Evolutionary conservation across 1,140 invertebrate genomes (phyloP).

Genomic region (Grapholita molesta): DNA sequence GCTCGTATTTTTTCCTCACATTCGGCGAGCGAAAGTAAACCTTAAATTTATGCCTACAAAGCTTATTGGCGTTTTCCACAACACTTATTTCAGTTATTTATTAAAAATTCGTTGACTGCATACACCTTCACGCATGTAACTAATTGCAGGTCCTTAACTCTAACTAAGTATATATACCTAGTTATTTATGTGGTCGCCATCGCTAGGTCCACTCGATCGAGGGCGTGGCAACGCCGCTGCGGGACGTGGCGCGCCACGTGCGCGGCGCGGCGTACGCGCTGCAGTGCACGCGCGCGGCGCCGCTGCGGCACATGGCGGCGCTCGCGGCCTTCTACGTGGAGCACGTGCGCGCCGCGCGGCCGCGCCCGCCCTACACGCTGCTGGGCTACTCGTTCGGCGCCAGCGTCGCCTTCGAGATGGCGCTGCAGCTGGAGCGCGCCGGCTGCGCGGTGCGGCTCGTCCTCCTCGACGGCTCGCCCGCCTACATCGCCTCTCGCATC

Average conservation of each 20-base stretch:
- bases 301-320: constrained; percentile 84
- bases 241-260: constrained; percentile 84
- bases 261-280: constrained; percentile 91
- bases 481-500: constrained; percentile 91
- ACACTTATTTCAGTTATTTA: no score
- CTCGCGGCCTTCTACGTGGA: constrained; percentile 90
- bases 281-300: constrained; percentile 89
- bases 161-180: no score
- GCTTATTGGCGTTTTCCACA: no score
- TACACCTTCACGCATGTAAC: no score
- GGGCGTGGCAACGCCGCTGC: constrained; percentile 86
- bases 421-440: constrained; percentile 85
- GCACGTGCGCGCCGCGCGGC: constrained; percentile 87
- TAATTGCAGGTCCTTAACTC: no score
- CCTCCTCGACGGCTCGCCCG: constrained; percentile 94
- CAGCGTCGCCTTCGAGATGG: constrained; percentile 96
- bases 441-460: constrained; percentile 79
- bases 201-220: constrained; percentile 96
- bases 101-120: no score
- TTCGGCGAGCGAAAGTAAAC: no score
- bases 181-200: no score
- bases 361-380: constrained; percentile 90
- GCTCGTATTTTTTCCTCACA: no score
- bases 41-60: no score
- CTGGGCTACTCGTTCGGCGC: constrained; percentile 97